These are phyloP conservation scores for Anas acuta DNA, from an alignment of 2,797 vertebrate species.

Conservation along the genomic window DNA sequence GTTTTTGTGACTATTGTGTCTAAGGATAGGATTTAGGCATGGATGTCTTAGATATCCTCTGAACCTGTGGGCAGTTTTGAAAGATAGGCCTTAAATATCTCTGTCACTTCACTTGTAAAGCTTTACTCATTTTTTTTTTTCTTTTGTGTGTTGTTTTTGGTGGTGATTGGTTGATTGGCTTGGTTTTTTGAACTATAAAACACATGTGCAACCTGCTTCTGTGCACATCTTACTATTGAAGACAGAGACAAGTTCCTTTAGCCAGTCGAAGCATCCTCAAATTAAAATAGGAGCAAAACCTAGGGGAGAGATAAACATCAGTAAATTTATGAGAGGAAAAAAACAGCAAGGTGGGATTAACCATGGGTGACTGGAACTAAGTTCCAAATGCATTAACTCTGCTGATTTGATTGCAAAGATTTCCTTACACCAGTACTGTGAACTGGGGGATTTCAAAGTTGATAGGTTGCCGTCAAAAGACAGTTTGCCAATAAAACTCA, in stretches of 20 bases:
- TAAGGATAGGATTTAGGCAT: neutral
- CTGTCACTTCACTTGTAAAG: neutral
- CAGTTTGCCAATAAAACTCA: neutral
- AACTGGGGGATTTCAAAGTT: neutral
- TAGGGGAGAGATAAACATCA: neutral
- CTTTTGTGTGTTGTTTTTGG: neutral
- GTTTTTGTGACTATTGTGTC: neutral
- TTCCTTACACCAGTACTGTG: fast-evolving
- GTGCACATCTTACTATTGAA: neutral
- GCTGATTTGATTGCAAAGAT: neutral
- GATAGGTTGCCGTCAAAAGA: neutral
- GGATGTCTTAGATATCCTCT: neutral
- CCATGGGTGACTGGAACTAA: neutral
- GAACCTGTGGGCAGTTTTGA: neutral
- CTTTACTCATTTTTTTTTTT: neutral
- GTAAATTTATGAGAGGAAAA: neutral
- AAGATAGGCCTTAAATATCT: neutral
- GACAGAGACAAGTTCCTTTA: neutral
- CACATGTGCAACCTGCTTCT: neutral
- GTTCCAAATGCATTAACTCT: neutral
- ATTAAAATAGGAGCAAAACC: neutral
- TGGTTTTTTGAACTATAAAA: neutral
- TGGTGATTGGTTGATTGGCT: neutral
- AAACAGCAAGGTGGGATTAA: neutral
- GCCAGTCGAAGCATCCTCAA: neutral